A percentile compares a stretch with the other conserved stretches of the same genome.
These are phyloP conservation scores for Rhagoletis pomonella DNA, from an alignment of 1,140 invertebrate species.

Conservation along the genomic window DNA sequence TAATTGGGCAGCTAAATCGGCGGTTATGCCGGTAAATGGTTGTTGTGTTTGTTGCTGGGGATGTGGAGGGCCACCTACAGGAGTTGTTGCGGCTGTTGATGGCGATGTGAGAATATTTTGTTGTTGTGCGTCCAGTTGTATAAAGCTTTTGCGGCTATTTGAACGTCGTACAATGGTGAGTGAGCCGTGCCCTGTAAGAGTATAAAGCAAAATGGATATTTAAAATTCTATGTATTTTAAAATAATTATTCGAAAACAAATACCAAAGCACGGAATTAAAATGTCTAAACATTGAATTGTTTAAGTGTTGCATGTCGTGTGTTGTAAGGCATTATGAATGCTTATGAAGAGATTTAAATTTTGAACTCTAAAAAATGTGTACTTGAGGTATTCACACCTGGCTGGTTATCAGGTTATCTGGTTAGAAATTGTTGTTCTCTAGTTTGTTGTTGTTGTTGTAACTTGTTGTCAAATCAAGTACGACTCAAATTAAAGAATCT, in stretches of 20 bases:
- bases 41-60: constrained; percentile 29
- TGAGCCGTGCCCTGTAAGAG: constrained; percentile 84
- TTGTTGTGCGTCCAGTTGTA: constrained; percentile 65
- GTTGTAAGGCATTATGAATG: background rate
- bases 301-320: background rate
- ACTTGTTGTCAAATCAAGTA: too few relatives aligned
- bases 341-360: too few relatives aligned
- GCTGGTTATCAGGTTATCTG: too few relatives aligned
- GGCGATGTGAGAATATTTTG: constrained; percentile 34
- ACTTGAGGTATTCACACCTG: too few relatives aligned
- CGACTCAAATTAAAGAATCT: too few relatives aligned
- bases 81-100: constrained; percentile 50
- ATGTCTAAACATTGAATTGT: background rate
- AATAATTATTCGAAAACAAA: background rate
- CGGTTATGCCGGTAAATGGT: constrained; percentile 30
- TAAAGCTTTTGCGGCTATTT: constrained; percentile 75
- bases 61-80: constrained; percentile 6
- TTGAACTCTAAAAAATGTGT: too few relatives aligned
- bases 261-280: background rate
- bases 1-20: constrained; percentile 17
- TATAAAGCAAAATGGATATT: constrained; percentile 55
- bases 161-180: constrained; percentile 88
- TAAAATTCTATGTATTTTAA: background rate
- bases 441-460: too few relatives aligned
- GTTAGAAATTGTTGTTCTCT: too few relatives aligned